Percentiles rank a stretch among this genome's conserved stretches.
phyloP scores from a whole-genome alignment of 2,797 vertebrate genomes.

The Etheostoma nigrum region DNA sequence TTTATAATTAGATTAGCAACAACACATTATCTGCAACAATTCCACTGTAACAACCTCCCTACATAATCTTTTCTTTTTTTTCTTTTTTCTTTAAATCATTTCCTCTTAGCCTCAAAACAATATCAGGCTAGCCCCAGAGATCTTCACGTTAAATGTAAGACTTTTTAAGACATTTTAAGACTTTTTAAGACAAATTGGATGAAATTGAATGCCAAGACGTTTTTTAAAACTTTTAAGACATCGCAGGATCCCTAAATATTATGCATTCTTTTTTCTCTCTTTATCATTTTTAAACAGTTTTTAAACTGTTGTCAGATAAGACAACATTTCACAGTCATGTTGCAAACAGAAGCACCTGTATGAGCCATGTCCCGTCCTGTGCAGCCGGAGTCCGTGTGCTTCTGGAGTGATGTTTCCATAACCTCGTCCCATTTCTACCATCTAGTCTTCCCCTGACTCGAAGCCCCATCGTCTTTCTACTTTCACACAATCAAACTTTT shows the following conservation, averaged over 20 bases:
- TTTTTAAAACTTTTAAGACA: too few relatives aligned
- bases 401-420: not conserved
- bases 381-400: not conserved
- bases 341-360: slow-evolving; percentile 1
- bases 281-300: slow-evolving; percentile 49
- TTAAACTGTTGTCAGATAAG: slow-evolving; percentile 28
- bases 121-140: too few relatives aligned
- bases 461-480: not conserved
- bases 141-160: too few relatives aligned
- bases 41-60: not conserved
- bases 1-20: slow-evolving; percentile 10
- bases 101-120: slow-evolving; percentile 5
- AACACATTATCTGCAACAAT: slow-evolving; percentile 19
- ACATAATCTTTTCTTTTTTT: not conserved
- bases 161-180: too few relatives aligned
- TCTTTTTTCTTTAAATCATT: not conserved
- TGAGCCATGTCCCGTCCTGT: not conserved
- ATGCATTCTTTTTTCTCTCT: not conserved
- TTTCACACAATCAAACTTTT: slow-evolving; percentile 1
- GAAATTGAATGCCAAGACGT: too few relatives aligned
- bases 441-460: not conserved
- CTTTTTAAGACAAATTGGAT: too few relatives aligned
- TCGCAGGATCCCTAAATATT: too few relatives aligned
- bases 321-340: slow-evolving; percentile 33
- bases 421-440: not conserved